Conservation (phyloP, 2,888 invertebrate genomes). For the Digitonthophagus gazella region DNA sequence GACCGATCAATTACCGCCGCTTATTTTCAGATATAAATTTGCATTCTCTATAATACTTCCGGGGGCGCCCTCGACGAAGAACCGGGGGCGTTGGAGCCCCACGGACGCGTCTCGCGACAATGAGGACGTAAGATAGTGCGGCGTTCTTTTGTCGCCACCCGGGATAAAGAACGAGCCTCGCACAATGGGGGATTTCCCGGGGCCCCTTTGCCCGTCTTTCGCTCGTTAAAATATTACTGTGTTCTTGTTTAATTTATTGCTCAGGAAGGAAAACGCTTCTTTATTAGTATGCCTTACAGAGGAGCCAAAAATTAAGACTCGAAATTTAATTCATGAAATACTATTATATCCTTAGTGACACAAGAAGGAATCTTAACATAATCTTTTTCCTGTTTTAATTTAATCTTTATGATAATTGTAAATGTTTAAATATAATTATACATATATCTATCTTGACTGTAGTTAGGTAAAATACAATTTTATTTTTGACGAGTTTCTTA, state of each 20-base stretch:
- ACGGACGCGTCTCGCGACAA: conserved; percentile 11
- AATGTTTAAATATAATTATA: no score
- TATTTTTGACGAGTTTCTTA: no score
- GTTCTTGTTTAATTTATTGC: conserved; percentile 10
- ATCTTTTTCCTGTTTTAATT: no score
- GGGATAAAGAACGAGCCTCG: conserved; percentile 13
- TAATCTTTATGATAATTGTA: no score
- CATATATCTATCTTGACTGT: no score
- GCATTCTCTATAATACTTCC: conserved; percentile 20
- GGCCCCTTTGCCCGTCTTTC: conserved; percentile 5
- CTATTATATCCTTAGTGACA: no score
- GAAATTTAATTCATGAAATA: not conserved
- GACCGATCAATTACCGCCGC: conserved; percentile 39
- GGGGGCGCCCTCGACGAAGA: conserved; percentile 17
- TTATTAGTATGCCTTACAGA: not conserved
- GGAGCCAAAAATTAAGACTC: not conserved
- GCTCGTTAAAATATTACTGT: conserved; percentile 14
- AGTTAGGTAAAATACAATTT: no score
- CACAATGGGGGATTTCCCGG: conserved; percentile 6
- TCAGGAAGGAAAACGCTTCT: not conserved
- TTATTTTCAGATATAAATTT: conserved; percentile 29
- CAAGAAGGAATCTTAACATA: no score
- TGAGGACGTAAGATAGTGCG: conserved; percentile 20
- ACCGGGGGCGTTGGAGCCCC: conserved; percentile 11
- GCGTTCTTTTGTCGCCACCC: conserved; percentile 20